These are phyloP conservation scores for Moxostoma hubbsi DNA, from an alignment of 2,797 vertebrate species.

Conservation along the genomic window DNA sequence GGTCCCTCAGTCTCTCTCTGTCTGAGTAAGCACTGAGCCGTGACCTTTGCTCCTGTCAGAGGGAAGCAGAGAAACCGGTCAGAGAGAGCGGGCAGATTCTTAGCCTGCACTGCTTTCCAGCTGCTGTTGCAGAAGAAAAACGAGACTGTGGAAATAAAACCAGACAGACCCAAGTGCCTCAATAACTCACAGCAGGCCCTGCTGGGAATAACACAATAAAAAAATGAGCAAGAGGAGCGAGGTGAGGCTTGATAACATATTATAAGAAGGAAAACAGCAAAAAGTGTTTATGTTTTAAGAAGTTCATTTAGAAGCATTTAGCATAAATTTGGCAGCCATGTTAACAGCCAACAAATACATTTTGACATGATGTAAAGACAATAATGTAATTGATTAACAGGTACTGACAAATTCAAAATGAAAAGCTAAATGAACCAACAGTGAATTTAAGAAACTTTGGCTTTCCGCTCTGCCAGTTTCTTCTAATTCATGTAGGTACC, in stretches of 20 bases:
- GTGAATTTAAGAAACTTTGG: not conserved
- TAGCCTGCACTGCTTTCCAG: slow-evolving; percentile 51
- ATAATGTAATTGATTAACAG: slow-evolving; percentile 19
- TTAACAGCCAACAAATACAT: not conserved
- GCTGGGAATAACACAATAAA: slow-evolving; percentile 75
- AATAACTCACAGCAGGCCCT: slow-evolving; percentile 77
- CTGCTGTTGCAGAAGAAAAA: slow-evolving; percentile 71
- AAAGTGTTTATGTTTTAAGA: slow-evolving; percentile 19
- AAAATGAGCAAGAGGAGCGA: slow-evolving; percentile 5
- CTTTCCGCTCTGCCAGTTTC: not conserved
- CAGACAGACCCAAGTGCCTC: slow-evolving; percentile 81
- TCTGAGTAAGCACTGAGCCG: slow-evolving; percentile 42
- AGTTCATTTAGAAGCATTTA: not conserved
- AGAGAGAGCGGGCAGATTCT: slow-evolving; percentile 76
- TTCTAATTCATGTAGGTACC: not conserved
- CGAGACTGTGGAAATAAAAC: slow-evolving; percentile 78
- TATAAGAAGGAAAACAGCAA: not conserved
- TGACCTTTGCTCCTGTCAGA: slow-evolving; percentile 68
- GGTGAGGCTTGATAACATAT: not conserved
- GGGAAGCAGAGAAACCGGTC: slow-evolving; percentile 72
- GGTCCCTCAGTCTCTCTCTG: slow-evolving; percentile 51
- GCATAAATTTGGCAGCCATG: not conserved
- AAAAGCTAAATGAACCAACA: not conserved
- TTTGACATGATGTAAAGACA: slow-evolving; percentile 13
- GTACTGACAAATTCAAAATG: not conserved